Conservation (phyloP, 1,140 invertebrate genomes). For the Drosophila littoralis region DNA sequence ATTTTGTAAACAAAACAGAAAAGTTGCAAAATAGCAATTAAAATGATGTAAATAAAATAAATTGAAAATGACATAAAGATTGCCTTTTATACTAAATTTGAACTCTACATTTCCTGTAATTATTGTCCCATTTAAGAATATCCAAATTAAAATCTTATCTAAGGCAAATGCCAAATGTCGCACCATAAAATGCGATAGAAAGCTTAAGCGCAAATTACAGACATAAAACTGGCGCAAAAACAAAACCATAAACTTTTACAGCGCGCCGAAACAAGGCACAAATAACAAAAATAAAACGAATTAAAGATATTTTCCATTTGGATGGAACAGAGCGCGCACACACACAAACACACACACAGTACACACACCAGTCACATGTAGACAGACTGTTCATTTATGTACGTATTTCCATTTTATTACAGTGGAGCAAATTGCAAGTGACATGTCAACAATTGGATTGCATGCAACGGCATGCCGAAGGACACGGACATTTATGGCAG, state of each 20-base stretch:
- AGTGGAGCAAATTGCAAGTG: constrained; percentile 84
- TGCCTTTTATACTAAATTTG: not conserved
- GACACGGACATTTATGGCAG: constrained; percentile 84
- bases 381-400: constrained; percentile 24
- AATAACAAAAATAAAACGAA: constrained; percentile 48
- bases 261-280: constrained; percentile 31
- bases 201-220: constrained; percentile 37
- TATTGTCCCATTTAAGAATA: constrained; percentile 27
- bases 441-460: constrained; percentile 84
- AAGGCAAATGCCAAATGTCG: constrained; percentile 29
- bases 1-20: too few relatives aligned
- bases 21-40: not conserved
- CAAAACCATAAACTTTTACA: constrained; percentile 50
- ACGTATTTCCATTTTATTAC: constrained; percentile 74
- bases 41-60: not conserved
- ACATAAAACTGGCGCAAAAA: constrained; percentile 43
- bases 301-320: constrained; percentile 39
- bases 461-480: constrained; percentile 84
- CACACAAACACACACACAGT: not conserved
- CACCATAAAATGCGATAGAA: constrained; percentile 45
- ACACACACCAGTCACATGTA: not conserved
- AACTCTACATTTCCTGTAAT: constrained; percentile 14
- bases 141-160: constrained; percentile 33
- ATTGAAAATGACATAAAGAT: not conserved
- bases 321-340: constrained; percentile 11